Evolutionary conservation across 2,888 invertebrate species (phyloP), one percentile per base, ranked within the genome.

Genomic region (Clivina fossor): DNA sequence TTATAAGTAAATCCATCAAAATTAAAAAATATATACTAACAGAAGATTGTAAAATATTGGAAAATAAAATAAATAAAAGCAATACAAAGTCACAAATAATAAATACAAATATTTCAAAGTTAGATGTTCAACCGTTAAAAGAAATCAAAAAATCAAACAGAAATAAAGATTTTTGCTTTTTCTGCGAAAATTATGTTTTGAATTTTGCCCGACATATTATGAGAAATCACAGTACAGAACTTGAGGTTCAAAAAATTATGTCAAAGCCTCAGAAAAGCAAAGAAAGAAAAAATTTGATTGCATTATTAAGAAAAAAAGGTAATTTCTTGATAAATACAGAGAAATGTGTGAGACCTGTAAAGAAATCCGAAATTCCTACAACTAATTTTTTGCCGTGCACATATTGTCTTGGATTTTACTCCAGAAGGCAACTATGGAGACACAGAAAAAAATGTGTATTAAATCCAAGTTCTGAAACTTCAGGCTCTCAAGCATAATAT

Each of bases 401-500:
- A 8, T 26, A 50, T 50, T 56, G 56, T 30, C 11, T 37, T 4
- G 41, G 48, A 5, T 49, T 28, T 40, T 56, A 50, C 22, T 50
- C 56, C 3, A 8, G 9, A 32, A 48, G 20, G 26, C 20, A 35
- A 63, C 54, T 62, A 60, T 24, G 24, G 15, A 33, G 37, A 48
- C 48, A 48, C 24, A 11, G 13, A 19, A 51, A 51, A 30, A 18
- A 15, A 40, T 54, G 49, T 28, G 13, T 9, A 3, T 19, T 16
- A 32, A 48, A 56, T 33, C 48, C 28, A 8, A 30, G n/a, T 13
- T n/a, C 26, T 24, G 18, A 7, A 9, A 38, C 8, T 7, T n/a
- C n/a, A n/a, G n/a, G n/a, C n/a, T n/a, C 22, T 8, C 16, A 61
- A 61, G 13, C 61, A 47, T n/a, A n/a, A n/a, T 43, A 62, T 61